phyloP scores from a whole-genome alignment of 2,888 invertebrate genomes.

The Pseudococcus longispinus region DNA sequence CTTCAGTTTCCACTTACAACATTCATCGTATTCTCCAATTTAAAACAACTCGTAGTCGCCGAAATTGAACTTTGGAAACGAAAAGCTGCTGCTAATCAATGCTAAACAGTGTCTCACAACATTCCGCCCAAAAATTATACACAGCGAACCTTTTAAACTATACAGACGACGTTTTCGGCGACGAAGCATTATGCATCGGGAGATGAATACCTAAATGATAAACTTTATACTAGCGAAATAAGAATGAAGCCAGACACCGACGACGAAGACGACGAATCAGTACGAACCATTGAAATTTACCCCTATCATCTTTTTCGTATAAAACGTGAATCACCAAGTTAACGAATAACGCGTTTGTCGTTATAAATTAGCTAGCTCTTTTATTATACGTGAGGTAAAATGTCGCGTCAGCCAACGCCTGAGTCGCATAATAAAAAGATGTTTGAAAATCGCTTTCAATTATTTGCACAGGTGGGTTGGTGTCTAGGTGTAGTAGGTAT shows the following conservation, averaged over 20 bases:
- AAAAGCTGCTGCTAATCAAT: conserved; percentile 26
- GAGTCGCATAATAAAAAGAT: background rate
- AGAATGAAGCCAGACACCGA: background rate
- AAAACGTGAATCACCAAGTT: background rate
- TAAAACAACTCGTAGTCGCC: background rate
- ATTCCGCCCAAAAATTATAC: background rate
- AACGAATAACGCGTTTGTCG: background rate
- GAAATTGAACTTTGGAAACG: background rate
- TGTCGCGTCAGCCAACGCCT: background rate
- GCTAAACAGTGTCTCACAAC: background rate
- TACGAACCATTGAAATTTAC: conserved; percentile 25
- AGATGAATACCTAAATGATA: background rate
- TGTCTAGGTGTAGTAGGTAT: no score
- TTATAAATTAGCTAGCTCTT: conserved; percentile 3
- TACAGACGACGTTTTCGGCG: background rate
- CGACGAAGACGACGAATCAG: background rate
- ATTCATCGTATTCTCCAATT: background rate
- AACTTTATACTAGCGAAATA: background rate
- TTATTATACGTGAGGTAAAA: background rate
- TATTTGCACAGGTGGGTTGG: background rate
- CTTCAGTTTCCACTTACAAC: background rate
- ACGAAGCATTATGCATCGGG: background rate
- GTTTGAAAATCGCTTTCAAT: background rate
- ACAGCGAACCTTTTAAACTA: background rate
- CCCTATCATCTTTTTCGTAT: background rate